These are phyloP conservation scores for Chiroxiphia lanceolata DNA, from an alignment of 2,797 vertebrate species.

Conservation along the genomic window DNA sequence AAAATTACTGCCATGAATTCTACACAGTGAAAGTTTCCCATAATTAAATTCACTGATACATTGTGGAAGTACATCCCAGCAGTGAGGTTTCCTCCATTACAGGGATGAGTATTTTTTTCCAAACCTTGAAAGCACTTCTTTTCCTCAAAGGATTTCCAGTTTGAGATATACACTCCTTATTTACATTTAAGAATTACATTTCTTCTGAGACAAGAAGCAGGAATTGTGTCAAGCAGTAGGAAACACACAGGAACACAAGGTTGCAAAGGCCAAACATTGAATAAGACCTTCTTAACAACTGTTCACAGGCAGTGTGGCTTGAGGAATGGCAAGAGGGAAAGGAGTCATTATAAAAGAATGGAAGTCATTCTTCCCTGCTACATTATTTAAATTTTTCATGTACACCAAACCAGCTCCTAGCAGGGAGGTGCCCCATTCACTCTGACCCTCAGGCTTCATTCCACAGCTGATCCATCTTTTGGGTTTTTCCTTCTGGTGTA, in stretches of 20 bases:
- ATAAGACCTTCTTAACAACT: neutral
- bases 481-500: neutral
- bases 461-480: neutral
- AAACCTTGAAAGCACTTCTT: neutral
- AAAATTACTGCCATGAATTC: neutral
- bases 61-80: neutral
- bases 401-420: neutral
- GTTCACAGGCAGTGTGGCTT: neutral
- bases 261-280: neutral
- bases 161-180: neutral
- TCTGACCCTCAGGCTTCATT: conserved; percentile 12
- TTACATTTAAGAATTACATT: neutral
- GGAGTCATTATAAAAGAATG: neutral
- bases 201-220: neutral
- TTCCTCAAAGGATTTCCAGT: neutral
- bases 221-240: neutral
- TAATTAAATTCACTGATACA: neutral
- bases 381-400: neutral
- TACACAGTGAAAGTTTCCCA: neutral
- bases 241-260: neutral
- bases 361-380: neutral
- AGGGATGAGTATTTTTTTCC: neutral
- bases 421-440: neutral
- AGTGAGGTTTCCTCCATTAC: neutral
- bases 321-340: neutral